Evolutionary conservation across 2,888 invertebrate genomes (phyloP).

Genomic region (Meliscaeva auricollis): DNA sequence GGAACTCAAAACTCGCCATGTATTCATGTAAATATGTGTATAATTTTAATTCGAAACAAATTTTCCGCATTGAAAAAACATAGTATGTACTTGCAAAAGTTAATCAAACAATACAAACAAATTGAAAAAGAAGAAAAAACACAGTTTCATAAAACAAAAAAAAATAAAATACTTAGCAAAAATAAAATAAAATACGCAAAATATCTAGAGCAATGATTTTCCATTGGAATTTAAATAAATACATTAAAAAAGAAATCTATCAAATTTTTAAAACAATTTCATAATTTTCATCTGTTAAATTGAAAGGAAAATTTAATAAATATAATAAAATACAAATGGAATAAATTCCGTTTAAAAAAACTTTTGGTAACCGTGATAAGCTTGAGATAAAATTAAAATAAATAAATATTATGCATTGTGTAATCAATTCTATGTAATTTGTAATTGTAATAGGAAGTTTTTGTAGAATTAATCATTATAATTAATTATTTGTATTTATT

Average conservation of each 20-base stretch:
- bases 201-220: slow-evolving; percentile 59
- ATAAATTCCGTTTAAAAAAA: slow-evolving; percentile 45
- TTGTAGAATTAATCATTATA: slow-evolving; percentile 58
- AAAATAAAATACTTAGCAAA: slow-evolving; percentile 35
- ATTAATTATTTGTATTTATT: slow-evolving; percentile 61
- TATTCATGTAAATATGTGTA: slow-evolving; percentile 73
- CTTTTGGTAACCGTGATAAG: slow-evolving; percentile 70
- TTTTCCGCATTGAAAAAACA: slow-evolving; percentile 37
- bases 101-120: slow-evolving; percentile 25
- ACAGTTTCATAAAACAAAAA: slow-evolving; percentile 50
- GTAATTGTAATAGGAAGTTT: slow-evolving; percentile 61
- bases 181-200: slow-evolving; percentile 43
- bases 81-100: slow-evolving; percentile 26
- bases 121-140: not conserved
- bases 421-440: slow-evolving; percentile 68
- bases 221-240: slow-evolving; percentile 62
- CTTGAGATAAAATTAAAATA: slow-evolving; percentile 52
- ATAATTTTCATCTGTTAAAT: slow-evolving; percentile 48
- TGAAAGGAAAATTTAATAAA: slow-evolving; percentile 15
- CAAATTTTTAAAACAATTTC: slow-evolving; percentile 49
- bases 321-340: slow-evolving; percentile 32
- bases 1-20: slow-evolving; percentile 75
- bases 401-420: slow-evolving; percentile 66
- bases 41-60: slow-evolving; percentile 55
- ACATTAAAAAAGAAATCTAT: slow-evolving; percentile 35